Conservation (phyloP, 2,888 invertebrate species). For the Nomada ruficornis region DNA sequence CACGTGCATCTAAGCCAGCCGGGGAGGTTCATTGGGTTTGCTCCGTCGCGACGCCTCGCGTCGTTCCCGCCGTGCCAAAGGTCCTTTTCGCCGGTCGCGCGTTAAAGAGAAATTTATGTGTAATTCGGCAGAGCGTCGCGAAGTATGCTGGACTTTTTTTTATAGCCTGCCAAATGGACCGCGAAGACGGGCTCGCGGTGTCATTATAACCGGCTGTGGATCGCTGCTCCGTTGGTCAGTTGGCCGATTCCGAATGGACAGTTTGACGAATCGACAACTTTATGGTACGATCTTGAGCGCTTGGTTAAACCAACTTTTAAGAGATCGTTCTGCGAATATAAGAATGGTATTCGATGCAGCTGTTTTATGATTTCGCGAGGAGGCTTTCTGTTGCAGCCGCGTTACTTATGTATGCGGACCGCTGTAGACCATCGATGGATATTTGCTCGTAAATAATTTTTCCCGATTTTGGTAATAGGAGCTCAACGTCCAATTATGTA, state of each 20-base stretch:
- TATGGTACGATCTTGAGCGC: neutral
- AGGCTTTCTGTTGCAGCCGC: no score
- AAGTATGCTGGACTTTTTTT: constrained; percentile 33
- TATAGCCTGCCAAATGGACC: constrained; percentile 37
- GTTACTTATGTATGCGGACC: no score
- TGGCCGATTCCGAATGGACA: constrained; percentile 11
- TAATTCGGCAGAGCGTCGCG: constrained; percentile 36
- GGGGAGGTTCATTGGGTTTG: neutral
- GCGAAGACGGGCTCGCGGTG: constrained; percentile 13
- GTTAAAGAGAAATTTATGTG: constrained; percentile 48
- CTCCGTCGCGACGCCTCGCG: neutral
- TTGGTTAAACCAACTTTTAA: neutral
- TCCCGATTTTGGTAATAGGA: no score
- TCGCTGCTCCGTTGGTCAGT: constrained; percentile 1
- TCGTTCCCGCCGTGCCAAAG: constrained; percentile 37
- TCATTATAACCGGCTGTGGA: constrained; percentile 28
- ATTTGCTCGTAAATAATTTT: no score
- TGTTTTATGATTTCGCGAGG: no score
- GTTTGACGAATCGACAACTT: constrained; percentile 18
- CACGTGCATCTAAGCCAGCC: neutral
- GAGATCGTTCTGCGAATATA: neutral
- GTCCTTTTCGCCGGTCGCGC: constrained; percentile 23
- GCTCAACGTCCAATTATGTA: no score
- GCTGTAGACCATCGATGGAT: no score
- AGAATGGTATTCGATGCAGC: no score